A percentile compares a stretch with the other conserved stretches of the same genome.
These are phyloP conservation scores for Dascyllus trimaculatus DNA, from an alignment of 2,113 vertebrate species.

Conservation along the genomic window DNA sequence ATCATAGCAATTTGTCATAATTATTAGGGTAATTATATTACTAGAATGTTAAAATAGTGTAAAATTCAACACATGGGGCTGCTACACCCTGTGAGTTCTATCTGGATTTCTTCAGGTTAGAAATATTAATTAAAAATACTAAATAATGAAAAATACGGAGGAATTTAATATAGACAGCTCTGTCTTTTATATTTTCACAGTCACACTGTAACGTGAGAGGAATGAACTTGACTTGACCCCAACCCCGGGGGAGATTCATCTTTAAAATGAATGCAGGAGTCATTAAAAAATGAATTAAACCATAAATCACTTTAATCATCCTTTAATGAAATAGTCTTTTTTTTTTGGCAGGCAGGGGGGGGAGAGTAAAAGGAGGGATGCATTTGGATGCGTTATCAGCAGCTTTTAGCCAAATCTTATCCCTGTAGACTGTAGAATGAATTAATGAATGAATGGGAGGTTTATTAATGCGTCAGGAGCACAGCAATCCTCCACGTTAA, in stretches of 20 bases:
- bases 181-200: too few relatives aligned
- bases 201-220: not conserved
- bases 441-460: not conserved
- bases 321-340: constrained; percentile 38
- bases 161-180: too few relatives aligned
- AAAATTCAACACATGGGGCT: too few relatives aligned
- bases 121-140: not conserved
- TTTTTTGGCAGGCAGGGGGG: constrained; percentile 20
- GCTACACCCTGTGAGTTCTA: not conserved
- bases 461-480: not conserved
- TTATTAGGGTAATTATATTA: constrained; percentile 2
- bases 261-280: constrained; percentile 52
- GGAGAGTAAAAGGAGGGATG: not conserved
- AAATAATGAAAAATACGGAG: not conserved
- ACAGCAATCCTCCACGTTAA: not conserved
- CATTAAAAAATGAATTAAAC: constrained; percentile 42
- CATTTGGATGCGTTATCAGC: not conserved
- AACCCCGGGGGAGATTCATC: not conserved
- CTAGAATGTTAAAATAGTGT: not conserved
- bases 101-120: not conserved
- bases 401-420: not conserved
- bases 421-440: not conserved
- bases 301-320: constrained; percentile 65
- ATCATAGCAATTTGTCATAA: not conserved
- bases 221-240: constrained; percentile 32